phyloP scores from a whole-genome alignment of 1,140 invertebrate species.

The Drosophila takahashii region DNA sequence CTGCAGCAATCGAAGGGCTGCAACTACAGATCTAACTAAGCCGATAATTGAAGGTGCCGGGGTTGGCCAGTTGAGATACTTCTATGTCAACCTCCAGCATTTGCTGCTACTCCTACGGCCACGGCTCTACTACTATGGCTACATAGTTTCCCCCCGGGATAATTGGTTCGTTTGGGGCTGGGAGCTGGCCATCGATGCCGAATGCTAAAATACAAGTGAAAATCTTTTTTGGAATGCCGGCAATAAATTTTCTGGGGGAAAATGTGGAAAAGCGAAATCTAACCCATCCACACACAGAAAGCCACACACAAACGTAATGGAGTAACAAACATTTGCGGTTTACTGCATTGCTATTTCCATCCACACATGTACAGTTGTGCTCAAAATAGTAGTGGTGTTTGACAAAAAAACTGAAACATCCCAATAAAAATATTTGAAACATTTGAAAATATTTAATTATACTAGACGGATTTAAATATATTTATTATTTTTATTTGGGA shows the following conservation, averaged over 20 bases:
- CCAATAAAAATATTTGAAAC: no score
- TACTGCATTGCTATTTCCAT: slow-evolving; percentile 57
- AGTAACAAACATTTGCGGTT: slow-evolving; percentile 81
- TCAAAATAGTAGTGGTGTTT: background rate
- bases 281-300: slow-evolving; percentile 18
- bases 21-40: slow-evolving; percentile 35
- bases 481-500: no score
- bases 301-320: slow-evolving; percentile 62
- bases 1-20: slow-evolving; percentile 35
- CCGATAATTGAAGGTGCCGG: slow-evolving; percentile 55
- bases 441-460: no score
- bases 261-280: slow-evolving; percentile 28
- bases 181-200: slow-evolving; percentile 21
- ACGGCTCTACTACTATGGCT: background rate
- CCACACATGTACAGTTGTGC: slow-evolving; percentile 5
- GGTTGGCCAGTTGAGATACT: background rate
- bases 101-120: background rate
- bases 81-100: slow-evolving; percentile 2
- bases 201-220: slow-evolving; percentile 36
- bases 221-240: slow-evolving; percentile 35
- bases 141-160: slow-evolving; percentile 1
- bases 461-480: no score
- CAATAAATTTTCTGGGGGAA: slow-evolving; percentile 27
- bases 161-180: slow-evolving; percentile 22
- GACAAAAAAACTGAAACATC: no score